Evolutionary conservation across 2,113 vertebrate genomes (phyloP), one percentile per base, ranked within the genome.

Genomic region (Probosciger aterrimus): DNA sequence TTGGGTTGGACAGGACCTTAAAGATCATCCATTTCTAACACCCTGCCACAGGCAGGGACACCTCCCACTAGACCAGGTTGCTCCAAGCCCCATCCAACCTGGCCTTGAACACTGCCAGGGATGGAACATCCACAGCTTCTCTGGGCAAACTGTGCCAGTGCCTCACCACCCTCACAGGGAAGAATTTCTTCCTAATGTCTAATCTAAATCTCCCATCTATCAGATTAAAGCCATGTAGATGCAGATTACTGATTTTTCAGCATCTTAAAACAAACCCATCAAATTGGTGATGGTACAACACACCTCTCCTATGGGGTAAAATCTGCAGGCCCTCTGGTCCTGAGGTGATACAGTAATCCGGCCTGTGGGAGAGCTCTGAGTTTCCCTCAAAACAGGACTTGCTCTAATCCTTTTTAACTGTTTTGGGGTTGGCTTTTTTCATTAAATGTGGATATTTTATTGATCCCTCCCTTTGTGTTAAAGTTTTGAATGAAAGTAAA

Each of bases 271-370:
- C 3, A 60, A 64, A 50, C 76, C 23, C 22, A 27, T 55, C 50
- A 7, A 33, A 67, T 6, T 35, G 8, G 14, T 65, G 59, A 18
- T 10, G 5, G 31, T 30, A 27, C 9, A 79, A 55, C 6, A 33
- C 4, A 2, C 16, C 10, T 77, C 16, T 86, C 31, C 60, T 28
- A 4, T 9, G n/a, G 10, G 7, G 33, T 14, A 73, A 86, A 77
- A 77, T 13, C 63, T 74, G 8, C 28, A 57, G 37, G 49, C 81
- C 16, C 14, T 80, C 59, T 65, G 35, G 63, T 24, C 33, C 44
- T 83, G 30, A 20, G 7, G 12, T 7, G 6, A 68, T 2, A 0
- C 1, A 9, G 13, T 60, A 24, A 82, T 46, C 24, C 2, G 0
- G 53, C 33, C 35, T 31, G 18, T 15, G 24, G 50, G 50, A 77